Conservation (phyloP, 2,888 invertebrate genomes). For the Dendrolimus houi region DNA sequence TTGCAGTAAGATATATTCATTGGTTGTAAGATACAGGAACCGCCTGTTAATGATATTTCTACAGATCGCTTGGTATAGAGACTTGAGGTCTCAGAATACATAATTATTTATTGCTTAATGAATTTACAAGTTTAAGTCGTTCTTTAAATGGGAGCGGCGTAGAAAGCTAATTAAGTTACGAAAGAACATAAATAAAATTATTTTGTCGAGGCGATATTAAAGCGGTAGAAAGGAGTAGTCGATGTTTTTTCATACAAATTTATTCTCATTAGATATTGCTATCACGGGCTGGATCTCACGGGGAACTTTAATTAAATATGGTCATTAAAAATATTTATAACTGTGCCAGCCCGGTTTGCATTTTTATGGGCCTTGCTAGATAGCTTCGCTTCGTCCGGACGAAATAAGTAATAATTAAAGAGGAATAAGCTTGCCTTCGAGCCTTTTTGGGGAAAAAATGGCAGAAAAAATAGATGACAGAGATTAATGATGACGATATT, state of each 20-base stretch:
- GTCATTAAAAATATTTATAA: constrained; percentile 70
- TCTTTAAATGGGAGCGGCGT: not conserved
- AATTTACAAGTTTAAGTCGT: too few relatives aligned
- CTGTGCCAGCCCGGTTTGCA: constrained; percentile 42
- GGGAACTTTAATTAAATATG: constrained; percentile 57
- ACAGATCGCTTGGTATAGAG: too few relatives aligned
- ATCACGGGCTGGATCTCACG: constrained; percentile 33
- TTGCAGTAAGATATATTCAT: too few relatives aligned
- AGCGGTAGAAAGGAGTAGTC: constrained; percentile 8
- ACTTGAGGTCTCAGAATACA: too few relatives aligned
- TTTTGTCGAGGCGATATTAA: not conserved
- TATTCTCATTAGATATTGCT: constrained; percentile 33
- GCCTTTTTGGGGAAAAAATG: not conserved
- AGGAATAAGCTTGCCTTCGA: not conserved
- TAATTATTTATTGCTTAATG: too few relatives aligned
- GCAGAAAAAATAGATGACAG: too few relatives aligned
- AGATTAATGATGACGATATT: too few relatives aligned
- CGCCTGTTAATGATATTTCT: too few relatives aligned
- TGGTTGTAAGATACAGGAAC: too few relatives aligned
- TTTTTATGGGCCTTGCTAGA: constrained; percentile 56
- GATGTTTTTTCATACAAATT: constrained; percentile 17
- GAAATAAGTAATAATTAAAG: not conserved
- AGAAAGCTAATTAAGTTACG: not conserved
- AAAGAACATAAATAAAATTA: not conserved
- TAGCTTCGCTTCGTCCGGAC: constrained; percentile 6